These are phyloP conservation scores for Diadegma fenestrale DNA, from an alignment of 2,888 invertebrate species.

Conservation along the genomic window DNA sequence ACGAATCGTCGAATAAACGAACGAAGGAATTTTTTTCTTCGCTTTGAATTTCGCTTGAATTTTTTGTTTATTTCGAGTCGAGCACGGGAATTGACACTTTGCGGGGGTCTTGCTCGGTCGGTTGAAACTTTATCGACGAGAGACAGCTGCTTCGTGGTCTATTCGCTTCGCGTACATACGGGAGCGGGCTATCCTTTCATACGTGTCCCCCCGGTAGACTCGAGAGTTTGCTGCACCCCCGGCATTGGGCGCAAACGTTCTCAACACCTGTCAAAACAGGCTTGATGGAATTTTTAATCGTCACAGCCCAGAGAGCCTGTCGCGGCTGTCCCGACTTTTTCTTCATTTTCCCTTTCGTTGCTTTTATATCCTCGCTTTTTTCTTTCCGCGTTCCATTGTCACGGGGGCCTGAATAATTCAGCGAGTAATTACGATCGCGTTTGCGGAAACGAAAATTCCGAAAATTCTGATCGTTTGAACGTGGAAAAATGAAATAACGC, in stretches of 20 bases:
- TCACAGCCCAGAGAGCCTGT: constrained; percentile 57
- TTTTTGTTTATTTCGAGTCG: not conserved
- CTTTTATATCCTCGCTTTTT: not conserved
- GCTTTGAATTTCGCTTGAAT: constrained; percentile 3
- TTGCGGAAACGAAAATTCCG: too few relatives aligned
- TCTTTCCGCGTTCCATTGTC: constrained; percentile 1
- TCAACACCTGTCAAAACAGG: constrained; percentile 81
- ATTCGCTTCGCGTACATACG: not conserved
- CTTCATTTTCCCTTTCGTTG: not conserved
- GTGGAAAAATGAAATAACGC: too few relatives aligned
- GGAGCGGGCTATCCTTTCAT: not conserved
- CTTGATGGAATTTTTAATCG: constrained; percentile 83
- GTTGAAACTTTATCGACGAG: constrained; percentile 74
- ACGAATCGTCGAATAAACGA: not conserved
- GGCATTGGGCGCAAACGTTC: constrained; percentile 66
- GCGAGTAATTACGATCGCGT: not conserved
- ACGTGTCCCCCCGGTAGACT: constrained; percentile 1
- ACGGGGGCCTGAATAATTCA: constrained; percentile 45
- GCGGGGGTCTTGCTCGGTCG: constrained; percentile 37
- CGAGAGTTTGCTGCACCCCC: constrained; percentile 69
- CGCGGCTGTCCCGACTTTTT: constrained; percentile 45
- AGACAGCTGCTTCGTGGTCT: constrained; percentile 77
- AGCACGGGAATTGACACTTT: not conserved
- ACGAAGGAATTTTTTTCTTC: not conserved
- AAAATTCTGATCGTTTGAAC: too few relatives aligned